Evolutionary conservation across 2,797 vertebrate species (phyloP), one percentile per base, ranked within the genome.

Genomic region (Cirrhinus molitorella): DNA sequence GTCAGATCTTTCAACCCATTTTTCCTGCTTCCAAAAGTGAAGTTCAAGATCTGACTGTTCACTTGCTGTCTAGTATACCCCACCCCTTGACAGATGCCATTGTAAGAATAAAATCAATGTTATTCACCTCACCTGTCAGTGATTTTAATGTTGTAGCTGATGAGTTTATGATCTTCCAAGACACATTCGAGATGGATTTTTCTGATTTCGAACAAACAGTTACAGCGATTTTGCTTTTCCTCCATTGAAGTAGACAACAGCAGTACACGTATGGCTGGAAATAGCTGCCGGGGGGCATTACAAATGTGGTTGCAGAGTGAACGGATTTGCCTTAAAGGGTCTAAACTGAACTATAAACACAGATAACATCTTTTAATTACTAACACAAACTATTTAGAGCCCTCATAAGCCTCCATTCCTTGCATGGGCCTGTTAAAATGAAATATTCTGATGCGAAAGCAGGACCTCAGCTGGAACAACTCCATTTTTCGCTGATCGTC

Each of bases 251-350:
- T 40, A 66, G 19, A 66, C 10, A 66, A 40, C 10, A 68, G 21
- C 21, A 43, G 3, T 34, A 11, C 57, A 19, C 34, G 21, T 45
- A 68, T 3, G 12, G 12, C 3, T 45, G 13, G 37, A 70, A 23
- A 7, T 53, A 19, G 49, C 49, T 53, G 16, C 63, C 3, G 5
- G 10, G 34, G 63, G 19, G 31, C 2, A 13, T 68, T 43, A 68
- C 40, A 43, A 68, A 68, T 23, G 23, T 68, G 21, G 3, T 23
- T 40, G 17, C 31, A 61, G 25, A 61, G 13, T 13, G 17, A 72
- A 49, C 28, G 12, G 49, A 74, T 23, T 74, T 23, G 51, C 28
- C 28, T 55, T 74, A 57, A 23, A 74, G 72, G 28, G 40, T 70
- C 67, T 72, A 51, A 51, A 72, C 6, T 23, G 12, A 74, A 37